Conservation (phyloP, 2,113 vertebrate genomes). For the Gobiocypris rarus region DNA sequence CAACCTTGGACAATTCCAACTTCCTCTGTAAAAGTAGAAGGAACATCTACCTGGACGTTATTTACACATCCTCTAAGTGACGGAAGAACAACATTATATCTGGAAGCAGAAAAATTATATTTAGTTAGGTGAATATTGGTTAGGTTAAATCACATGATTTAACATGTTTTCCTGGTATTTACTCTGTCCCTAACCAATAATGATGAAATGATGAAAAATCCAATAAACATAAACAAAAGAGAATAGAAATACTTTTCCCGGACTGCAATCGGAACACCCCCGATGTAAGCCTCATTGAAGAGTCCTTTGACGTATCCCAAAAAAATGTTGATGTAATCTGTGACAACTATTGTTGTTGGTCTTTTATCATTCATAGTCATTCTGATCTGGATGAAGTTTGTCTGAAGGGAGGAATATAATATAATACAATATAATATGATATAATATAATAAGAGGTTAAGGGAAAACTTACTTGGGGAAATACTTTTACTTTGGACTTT, state of each 20-base stretch:
- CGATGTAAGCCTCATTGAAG: constrained; percentile 78
- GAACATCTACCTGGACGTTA: constrained; percentile 71
- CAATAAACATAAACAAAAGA: neutral
- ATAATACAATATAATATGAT: neutral
- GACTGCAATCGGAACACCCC: constrained; percentile 81
- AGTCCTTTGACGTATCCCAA: constrained; percentile 12
- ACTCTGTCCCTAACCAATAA: neutral
- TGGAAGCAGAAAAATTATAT: constrained; percentile 55
- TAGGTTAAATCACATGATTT: no score
- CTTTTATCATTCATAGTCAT: neutral
- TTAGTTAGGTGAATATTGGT: neutral
- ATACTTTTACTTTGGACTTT: constrained; percentile 55
- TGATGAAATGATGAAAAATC: neutral
- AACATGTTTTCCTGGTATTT: neutral
- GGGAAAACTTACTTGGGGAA: constrained; percentile 63
- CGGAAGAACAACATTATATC: constrained; percentile 83
- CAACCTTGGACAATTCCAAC: constrained; percentile 83
- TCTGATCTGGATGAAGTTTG: constrained; percentile 30
- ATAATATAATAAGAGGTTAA: no score
- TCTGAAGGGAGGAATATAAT: neutral
- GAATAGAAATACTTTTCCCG: constrained; percentile 74
- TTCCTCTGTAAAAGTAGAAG: constrained; percentile 68
- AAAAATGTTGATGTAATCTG: constrained; percentile 13
- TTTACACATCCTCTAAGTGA: constrained; percentile 86
- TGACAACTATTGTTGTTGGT: neutral